Evolutionary conservation across 2,797 vertebrate species (phyloP).

Genomic region (Odontamblyopus lacepedii): DNA sequence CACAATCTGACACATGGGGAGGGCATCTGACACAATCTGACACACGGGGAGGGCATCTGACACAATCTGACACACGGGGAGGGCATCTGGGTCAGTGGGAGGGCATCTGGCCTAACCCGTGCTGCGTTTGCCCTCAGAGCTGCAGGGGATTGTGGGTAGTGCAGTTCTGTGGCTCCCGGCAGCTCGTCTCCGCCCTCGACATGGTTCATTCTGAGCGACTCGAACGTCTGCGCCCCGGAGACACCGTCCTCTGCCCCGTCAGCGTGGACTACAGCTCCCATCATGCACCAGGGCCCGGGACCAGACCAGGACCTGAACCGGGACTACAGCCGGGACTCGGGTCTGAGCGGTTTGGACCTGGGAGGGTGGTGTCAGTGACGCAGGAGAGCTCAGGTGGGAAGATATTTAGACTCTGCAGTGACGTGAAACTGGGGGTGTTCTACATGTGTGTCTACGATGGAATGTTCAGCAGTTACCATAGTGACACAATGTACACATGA

Average conservation of each 20-base stretch:
- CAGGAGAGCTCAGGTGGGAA: background rate
- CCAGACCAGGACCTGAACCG: background rate
- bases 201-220: slow-evolving; percentile 63
- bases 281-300: too few relatives aligned
- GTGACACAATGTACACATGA: too few relatives aligned
- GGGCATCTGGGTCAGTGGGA: too few relatives aligned
- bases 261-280: background rate
- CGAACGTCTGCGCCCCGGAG: slow-evolving; percentile 70
- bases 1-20: too few relatives aligned
- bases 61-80: too few relatives aligned
- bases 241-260: slow-evolving; percentile 79
- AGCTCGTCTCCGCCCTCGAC: slow-evolving; percentile 72
- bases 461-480: too few relatives aligned
- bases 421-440: too few relatives aligned
- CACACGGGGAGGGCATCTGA: too few relatives aligned
- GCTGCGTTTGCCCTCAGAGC: slow-evolving; percentile 28
- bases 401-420: background rate
- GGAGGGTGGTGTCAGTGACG: slow-evolving; percentile 73
- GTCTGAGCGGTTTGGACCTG: slow-evolving; percentile 77
- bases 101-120: too few relatives aligned
- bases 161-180: slow-evolving; percentile 74
- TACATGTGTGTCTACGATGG: too few relatives aligned
- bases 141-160: slow-evolving; percentile 72
- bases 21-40: too few relatives aligned
- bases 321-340: slow-evolving; percentile 47